Evolutionary conservation across 2,888 invertebrate species (phyloP), one percentile per base, ranked within the genome.

Genomic region (Pyrrhosoma nymphula): DNA sequence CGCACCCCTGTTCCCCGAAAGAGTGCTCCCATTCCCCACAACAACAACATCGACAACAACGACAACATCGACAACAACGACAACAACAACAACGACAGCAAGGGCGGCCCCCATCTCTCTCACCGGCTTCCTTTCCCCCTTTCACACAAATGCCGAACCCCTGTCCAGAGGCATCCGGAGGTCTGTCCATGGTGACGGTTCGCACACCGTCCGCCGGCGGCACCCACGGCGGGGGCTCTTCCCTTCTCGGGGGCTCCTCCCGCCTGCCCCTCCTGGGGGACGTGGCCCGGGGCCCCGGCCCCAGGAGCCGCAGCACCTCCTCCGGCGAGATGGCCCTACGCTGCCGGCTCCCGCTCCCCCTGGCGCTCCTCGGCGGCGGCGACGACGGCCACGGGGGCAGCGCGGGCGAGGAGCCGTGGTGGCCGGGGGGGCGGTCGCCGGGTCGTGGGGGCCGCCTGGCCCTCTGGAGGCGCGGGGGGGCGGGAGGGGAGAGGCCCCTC

Each of bases 131-230:
- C 97, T 98, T 98, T 96, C 99, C 99, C 96, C 99, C 99, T 97
- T 99, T 99, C 97, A 99, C 99, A 97, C 99, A 99, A 96, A 99
- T 99, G 96, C 99, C 99, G 97, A 99, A 99, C 95, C 99, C 99
- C 97, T 98, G 99, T 90, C 98, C 98, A 96, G 98, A 98, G 26
- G 96, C 95, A 95, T 96, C 96, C 96, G 98, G 98, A 95, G 98
- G 98, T 96, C 98, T 97, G 96, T 98, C 98, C 98, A 99, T 99
- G 97, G 98, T 98, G 96, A 99, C 98, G 96, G 98, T 99, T 96
- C 98, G 97, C 96, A 98, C 98, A 63, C 89, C 93, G 93, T 47
- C 95, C 90, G 18, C 91, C 90, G 93, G 95, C 95, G 75, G 75
- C 75, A 89, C 90, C 88, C 82, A 95, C 95, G 35, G 82, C 95